These are phyloP conservation scores for Pyrrhosoma nymphula DNA, from an alignment of 2,888 invertebrate genomes.

Conservation along the genomic window DNA sequence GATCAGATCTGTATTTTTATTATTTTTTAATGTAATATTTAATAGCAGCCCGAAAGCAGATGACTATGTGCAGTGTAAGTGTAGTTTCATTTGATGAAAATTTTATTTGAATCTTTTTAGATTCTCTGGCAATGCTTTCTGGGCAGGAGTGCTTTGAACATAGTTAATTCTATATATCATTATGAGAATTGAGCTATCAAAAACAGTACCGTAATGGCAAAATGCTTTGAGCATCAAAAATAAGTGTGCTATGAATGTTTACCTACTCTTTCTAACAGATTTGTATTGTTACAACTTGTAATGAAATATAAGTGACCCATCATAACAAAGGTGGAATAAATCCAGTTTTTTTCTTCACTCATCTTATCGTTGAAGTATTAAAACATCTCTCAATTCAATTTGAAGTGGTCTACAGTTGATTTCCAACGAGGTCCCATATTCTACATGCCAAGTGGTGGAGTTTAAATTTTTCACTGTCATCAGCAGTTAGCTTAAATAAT, in stretches of 20 bases:
- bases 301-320: slow-evolving; percentile 65
- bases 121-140: slow-evolving; percentile 47
- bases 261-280: slow-evolving; percentile 64
- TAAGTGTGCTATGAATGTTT: slow-evolving; percentile 66
- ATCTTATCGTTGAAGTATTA: slow-evolving; percentile 18
- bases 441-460: too few relatives aligned
- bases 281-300: slow-evolving; percentile 67
- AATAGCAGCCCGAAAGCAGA: slow-evolving; percentile 40
- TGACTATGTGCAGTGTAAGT: slow-evolving; percentile 53
- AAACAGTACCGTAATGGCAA: slow-evolving; percentile 43
- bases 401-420: background rate
- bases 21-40: slow-evolving; percentile 66
- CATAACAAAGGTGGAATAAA: slow-evolving; percentile 59
- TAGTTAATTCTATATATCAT: slow-evolving; percentile 46
- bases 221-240: slow-evolving; percentile 64
- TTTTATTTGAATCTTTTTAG: slow-evolving; percentile 58
- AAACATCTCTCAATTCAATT: background rate
- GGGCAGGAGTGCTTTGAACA: slow-evolving; percentile 61
- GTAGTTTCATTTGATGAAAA: slow-evolving; percentile 59
- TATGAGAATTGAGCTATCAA: slow-evolving; percentile 42
- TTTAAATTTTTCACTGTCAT: too few relatives aligned
- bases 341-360: slow-evolving; percentile 56
- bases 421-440: background rate
- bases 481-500: too few relatives aligned
- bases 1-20: slow-evolving; percentile 67